These are phyloP conservation scores for Phenganax stokvisi DNA, from an alignment of 92 coral and sea anemone genomes.

Conservation along the genomic window DNA sequence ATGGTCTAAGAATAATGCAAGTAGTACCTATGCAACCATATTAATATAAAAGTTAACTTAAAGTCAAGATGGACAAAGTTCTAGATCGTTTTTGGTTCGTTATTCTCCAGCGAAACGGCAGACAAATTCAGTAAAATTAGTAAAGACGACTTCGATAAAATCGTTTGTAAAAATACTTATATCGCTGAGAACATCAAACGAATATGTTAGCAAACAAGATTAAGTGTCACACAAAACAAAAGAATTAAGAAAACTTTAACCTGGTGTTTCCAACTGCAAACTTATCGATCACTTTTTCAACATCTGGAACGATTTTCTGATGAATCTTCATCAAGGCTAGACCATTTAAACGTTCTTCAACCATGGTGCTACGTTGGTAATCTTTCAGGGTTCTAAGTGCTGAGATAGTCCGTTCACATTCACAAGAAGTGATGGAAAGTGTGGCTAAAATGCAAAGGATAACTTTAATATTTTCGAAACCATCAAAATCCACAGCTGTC, in stretches of 20 bases:
- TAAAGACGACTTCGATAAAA: too few species aligned
- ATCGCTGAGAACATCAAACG: too few species aligned
- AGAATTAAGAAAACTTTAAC: not conserved
- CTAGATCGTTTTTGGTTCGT: too few species aligned
- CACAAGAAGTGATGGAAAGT: constrained; percentile 16
- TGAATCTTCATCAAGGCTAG: constrained; percentile 15
- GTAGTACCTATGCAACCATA: too few species aligned
- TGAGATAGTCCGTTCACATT: constrained; percentile 24
- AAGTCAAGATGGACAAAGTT: too few species aligned
- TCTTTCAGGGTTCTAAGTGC: not conserved
- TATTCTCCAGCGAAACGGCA: too few species aligned
- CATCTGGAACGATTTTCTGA: constrained; percentile 2
- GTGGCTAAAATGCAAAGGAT: constrained; percentile 12
- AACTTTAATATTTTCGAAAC: constrained; percentile 10
- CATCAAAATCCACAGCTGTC: constrained; percentile 14
- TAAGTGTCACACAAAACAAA: not conserved
- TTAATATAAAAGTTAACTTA: too few species aligned
- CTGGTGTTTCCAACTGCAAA: not conserved
- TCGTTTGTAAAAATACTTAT: too few species aligned
- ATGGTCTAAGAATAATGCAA: too few species aligned
- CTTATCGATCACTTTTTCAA: not conserved
- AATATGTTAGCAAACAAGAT: too few species aligned
- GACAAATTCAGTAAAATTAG: too few species aligned
- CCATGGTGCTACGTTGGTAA: constrained; percentile 4
- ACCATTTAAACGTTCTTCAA: constrained; percentile 10